Evolutionary conservation across 2,113 vertebrate species (phyloP).

Genomic region (Dasypus novemcinctus): DNA sequence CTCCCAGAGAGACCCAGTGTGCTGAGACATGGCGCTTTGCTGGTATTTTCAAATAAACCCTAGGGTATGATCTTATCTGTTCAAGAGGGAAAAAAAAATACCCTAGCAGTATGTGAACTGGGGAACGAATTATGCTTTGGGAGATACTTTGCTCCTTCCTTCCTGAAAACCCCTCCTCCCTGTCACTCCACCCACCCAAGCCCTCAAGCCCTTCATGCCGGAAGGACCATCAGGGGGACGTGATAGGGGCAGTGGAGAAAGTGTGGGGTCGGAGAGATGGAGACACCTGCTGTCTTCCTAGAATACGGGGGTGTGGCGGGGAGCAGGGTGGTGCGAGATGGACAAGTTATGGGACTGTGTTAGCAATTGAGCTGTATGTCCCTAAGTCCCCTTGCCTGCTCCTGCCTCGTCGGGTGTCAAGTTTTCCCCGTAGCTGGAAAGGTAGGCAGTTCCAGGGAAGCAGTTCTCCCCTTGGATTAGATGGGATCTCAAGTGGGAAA

Average conservation of each 20-base stretch:
- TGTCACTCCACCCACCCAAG: accelerated
- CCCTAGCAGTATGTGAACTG: not conserved
- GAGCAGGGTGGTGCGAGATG: not conserved
- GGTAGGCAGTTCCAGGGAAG: not conserved
- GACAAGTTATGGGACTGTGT: not conserved
- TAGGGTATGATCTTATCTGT: not conserved
- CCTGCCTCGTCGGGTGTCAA: not conserved
- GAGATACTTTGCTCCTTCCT: not conserved
- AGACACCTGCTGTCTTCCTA: not conserved
- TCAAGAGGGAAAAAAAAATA: not conserved
- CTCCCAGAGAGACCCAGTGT: not conserved
- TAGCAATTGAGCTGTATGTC: accelerated
- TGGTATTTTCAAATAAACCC: not conserved
- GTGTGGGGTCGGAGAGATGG: too few species aligned
- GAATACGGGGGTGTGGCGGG: too few species aligned
- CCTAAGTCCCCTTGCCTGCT: not conserved
- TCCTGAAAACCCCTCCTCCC: not conserved
- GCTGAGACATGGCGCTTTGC: not conserved
- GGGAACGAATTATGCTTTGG: not conserved
- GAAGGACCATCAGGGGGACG: not conserved
- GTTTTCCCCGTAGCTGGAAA: not conserved
- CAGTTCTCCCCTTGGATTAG: not conserved
- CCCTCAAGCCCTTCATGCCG: not conserved
- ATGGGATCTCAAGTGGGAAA: not conserved
- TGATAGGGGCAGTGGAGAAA: too few species aligned